Conservation (phyloP, 2,113 vertebrate species). For the Dasyurus viverrinus region DNA sequence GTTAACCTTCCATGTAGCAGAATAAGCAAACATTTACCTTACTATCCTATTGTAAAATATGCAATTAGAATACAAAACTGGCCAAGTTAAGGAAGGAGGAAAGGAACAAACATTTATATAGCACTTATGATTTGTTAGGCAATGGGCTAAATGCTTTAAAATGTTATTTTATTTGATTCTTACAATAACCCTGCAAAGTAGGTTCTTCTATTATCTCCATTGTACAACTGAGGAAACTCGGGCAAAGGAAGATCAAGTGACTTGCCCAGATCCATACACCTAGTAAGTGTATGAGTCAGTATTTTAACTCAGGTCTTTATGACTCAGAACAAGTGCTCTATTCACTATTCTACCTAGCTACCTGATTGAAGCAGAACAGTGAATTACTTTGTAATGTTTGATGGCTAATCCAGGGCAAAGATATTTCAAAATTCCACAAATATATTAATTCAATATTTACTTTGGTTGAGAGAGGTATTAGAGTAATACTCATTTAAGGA, state of each 20-base stretch:
- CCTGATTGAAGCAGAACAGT: too few relatives aligned
- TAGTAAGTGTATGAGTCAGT: not conserved
- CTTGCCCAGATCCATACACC: not conserved
- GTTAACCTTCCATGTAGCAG: not conserved
- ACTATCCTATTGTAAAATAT: not conserved
- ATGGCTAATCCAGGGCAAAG: not conserved
- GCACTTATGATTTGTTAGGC: accelerated
- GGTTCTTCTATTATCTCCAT: not conserved
- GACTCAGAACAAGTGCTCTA: not conserved
- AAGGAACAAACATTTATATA: not conserved
- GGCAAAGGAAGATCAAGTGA: not conserved
- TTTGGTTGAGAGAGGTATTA: not conserved
- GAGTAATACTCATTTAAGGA: not conserved
- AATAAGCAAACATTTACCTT: not conserved
- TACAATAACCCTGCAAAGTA: not conserved
- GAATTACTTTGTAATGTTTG: not conserved
- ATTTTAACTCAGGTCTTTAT: not conserved
- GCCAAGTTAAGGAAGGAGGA: not conserved
- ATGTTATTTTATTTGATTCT: not conserved
- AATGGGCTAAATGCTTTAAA: not conserved
- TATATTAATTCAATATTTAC: not conserved
- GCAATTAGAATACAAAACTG: not conserved
- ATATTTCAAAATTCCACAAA: not conserved
- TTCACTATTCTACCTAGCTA: too few relatives aligned
- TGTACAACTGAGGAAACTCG: not conserved